phyloP scores from a whole-genome alignment of 1,140 invertebrate genomes.

The Chironomus striatipennis region DNA sequence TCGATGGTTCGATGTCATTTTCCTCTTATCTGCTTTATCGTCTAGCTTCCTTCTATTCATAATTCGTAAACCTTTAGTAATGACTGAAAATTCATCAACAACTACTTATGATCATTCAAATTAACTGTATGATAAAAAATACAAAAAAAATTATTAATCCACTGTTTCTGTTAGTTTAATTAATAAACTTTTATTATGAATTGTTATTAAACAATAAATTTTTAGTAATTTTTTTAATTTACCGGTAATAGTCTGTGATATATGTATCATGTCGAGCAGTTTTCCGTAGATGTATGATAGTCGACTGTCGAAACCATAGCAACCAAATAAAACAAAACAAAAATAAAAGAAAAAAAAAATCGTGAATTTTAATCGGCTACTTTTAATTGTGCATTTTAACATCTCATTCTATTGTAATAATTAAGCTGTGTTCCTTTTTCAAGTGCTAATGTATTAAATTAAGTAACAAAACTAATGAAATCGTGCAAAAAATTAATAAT shows the following conservation, averaged over 20 bases:
- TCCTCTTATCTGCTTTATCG: slow-evolving; percentile 91
- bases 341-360: slow-evolving; percentile 11
- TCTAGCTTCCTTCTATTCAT: slow-evolving; percentile 94
- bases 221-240: not conserved
- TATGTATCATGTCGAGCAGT: not conserved
- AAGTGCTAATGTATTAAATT: too few relatives aligned
- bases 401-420: too few relatives aligned
- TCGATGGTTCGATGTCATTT: slow-evolving; percentile 99
- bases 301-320: not conserved
- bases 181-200: too few relatives aligned
- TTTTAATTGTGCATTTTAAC: not conserved
- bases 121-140: not conserved
- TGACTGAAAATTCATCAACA: not conserved
- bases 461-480: too few relatives aligned
- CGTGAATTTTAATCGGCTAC: not conserved
- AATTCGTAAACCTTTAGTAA: slow-evolving; percentile 40
- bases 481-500: too few relatives aligned
- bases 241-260: not conserved
- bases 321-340: not conserved
- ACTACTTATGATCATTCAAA: not conserved
- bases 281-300: not conserved
- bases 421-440: too few relatives aligned
- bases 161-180: not conserved
- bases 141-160: not conserved
- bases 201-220: too few relatives aligned